phyloP scores from a whole-genome alignment of 2,797 vertebrate genomes.

The Anguilla pacifica region DNA sequence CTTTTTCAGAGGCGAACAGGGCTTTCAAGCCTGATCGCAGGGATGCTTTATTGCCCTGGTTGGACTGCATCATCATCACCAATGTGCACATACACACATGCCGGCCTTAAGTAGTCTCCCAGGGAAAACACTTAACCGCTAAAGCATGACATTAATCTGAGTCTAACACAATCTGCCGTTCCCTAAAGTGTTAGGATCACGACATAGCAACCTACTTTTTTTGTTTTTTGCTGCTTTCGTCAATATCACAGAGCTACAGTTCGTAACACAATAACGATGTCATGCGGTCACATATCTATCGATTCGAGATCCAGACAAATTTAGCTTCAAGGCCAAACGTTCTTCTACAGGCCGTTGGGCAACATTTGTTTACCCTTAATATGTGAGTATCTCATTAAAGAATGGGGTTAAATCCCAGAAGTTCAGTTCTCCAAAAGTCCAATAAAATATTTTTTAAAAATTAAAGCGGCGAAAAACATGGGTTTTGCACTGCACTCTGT shows the following conservation, averaged over 20 bases:
- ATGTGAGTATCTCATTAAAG: conserved; percentile 21
- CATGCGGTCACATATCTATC: conserved; percentile 42
- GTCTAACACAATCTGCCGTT: conserved; percentile 31
- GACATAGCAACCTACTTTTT: not conserved
- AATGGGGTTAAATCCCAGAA: not conserved
- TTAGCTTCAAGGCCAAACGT: conserved; percentile 26
- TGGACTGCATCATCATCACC: conserved; percentile 44
- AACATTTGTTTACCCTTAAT: conserved; percentile 34
- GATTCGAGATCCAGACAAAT: conserved; percentile 37
- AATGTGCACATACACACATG: conserved; percentile 34
- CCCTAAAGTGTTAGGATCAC: conserved; percentile 9
- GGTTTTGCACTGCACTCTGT: not conserved
- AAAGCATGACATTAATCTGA: conserved; percentile 37
- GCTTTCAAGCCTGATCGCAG: conserved; percentile 31
- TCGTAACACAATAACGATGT: conserved; percentile 37
- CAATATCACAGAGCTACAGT: conserved; percentile 34
- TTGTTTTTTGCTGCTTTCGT: conserved; percentile 29
- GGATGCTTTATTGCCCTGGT: conserved; percentile 30
- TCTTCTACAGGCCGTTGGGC: conserved; percentile 36
- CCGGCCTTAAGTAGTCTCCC: conserved; percentile 43
- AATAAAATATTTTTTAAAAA: not conserved
- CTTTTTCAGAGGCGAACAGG: conserved; percentile 40
- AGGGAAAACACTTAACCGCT: conserved; percentile 38
- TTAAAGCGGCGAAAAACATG: not conserved
- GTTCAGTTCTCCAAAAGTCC: not conserved